Percentiles rank a stretch among this genome's conserved stretches.
These are phyloP conservation scores for Brachionus asplanchnoidis DNA, from an alignment of 1,140 invertebrate species.

Conservation along the genomic window DNA sequence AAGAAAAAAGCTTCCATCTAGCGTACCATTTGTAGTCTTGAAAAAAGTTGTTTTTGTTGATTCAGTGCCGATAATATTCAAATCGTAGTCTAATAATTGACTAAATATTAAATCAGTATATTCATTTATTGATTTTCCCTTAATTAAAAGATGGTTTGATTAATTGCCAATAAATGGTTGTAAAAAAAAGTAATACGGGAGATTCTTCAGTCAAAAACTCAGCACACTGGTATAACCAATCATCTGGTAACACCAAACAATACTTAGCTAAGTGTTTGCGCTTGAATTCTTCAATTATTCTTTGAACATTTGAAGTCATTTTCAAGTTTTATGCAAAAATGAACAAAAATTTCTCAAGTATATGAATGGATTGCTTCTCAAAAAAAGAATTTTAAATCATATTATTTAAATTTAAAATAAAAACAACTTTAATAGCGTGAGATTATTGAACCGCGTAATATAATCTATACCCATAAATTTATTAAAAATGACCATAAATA, in stretches of 20 bases:
- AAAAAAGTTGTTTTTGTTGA: not conserved
- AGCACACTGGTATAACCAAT: constrained; percentile 32
- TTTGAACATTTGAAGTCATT: not conserved
- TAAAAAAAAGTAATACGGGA: not conserved
- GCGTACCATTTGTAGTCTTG: not conserved
- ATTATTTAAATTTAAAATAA: not conserved
- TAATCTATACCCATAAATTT: too few relatives aligned
- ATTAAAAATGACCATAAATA: too few relatives aligned
- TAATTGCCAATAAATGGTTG: not conserved
- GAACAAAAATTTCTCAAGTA: not conserved
- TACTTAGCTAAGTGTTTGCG: not conserved
- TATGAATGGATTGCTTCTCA: not conserved
- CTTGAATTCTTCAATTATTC: not conserved
- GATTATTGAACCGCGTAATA: too few relatives aligned
- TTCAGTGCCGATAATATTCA: constrained; percentile 6
- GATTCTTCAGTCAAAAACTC: constrained; percentile 2
- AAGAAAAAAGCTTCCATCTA: constrained; percentile 5
- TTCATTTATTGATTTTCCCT: constrained; percentile 11
- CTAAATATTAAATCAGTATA: not conserved
- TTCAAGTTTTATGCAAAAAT: not conserved
- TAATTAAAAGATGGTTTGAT: not conserved
- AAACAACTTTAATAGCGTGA: not conserved
- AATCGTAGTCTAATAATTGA: constrained; percentile 30
- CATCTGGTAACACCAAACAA: not conserved
- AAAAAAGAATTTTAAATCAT: not conserved